phyloP scores from a whole-genome alignment of 23 tunicate genomes.

The Clavelina lepadiformis region DNA sequence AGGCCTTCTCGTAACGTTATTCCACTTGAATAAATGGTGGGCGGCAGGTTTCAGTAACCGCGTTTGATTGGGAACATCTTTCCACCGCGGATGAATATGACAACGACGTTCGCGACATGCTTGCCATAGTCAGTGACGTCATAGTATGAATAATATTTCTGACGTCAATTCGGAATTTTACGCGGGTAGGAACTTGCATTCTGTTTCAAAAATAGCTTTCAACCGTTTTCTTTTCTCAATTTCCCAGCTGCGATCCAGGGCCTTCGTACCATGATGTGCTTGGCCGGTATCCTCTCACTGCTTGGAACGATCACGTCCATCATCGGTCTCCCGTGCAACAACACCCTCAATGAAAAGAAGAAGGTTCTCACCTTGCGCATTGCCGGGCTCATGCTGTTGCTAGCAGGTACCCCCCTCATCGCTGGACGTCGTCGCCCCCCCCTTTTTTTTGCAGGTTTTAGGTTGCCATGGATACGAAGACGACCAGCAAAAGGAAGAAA shows the following conservation, averaged over 20 bases:
- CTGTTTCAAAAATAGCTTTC: too few species aligned
- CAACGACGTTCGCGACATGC: neutral
- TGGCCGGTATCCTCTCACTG: conserved; percentile 34
- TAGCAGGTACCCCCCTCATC: conserved; percentile 68
- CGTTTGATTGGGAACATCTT: too few species aligned
- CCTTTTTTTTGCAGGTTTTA: conserved; percentile 18
- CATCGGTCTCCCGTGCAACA: conserved; percentile 57
- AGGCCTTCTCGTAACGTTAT: too few species aligned
- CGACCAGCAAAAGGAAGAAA: too few species aligned
- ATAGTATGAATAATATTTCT: neutral
- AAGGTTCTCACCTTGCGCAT: conserved; percentile 26
- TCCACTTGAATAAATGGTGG: too few species aligned
- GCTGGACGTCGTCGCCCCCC: neutral
- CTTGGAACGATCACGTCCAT: conserved; percentile 19
- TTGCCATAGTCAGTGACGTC: neutral
- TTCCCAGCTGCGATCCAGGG: conserved; percentile 71
- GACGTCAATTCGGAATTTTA: neutral
- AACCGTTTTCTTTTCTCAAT: neutral
- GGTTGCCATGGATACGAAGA: conserved; percentile 2
- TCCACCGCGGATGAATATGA: too few species aligned
- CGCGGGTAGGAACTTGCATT: neutral
- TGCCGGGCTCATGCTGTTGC: conserved; percentile 42
- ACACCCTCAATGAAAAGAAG: conserved; percentile 20
- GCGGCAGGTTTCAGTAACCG: too few species aligned
- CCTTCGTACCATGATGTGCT: conserved; percentile 75